Evolutionary conservation across 2,797 vertebrate species (phyloP), one percentile per base, ranked within the genome.

Genomic region (Rousettus madagascariensis): DNA sequence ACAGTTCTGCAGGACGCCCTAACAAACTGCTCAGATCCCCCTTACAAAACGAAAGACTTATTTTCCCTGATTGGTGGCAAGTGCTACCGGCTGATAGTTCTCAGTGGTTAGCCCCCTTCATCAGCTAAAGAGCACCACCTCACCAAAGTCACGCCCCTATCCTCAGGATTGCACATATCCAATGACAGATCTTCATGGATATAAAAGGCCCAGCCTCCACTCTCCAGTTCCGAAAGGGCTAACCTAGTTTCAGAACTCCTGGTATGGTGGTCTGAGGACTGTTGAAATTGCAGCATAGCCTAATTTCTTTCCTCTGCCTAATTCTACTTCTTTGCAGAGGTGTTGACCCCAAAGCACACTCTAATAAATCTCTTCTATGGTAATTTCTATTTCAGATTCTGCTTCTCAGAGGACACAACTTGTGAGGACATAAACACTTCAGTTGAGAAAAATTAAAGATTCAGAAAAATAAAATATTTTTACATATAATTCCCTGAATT

Each of bases 401-500:
- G 13, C 8, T 75, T 87, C 38, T 2, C 65, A 72, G 10, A 22
- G 28, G 80, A 90, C 13, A 30, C 80, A 77, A 43, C 10, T n/a
- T 92, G 19, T 88, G 61, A 78, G 30, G 63, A 90, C 24, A 80
- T 63, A 8, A 74, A 19, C 2, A 2, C 17, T 78, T 88, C 33
- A 69, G 20, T 24, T 86, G 28, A 96, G n/a, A 86, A 93, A 93
- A 94, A 86, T 46, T 90, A 75, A 92, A 87, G 43, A 68, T 86
- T 91, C 75, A n/a, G 36, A 74, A 88, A 80, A 86, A 90, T 8
- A 74, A 84, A 55, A 69, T 82, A 61, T 46, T 71, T 85, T 92
- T 53, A 72, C 59, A 22, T 16, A 59, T 46, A 88, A 65, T 55
- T 82, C 33, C 77, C 43, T 78, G 86, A 87, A 57, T 86, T 5